Base-by-base conservation (phyloP, 2,113 vertebrate genomes). In the Sylvia atricapilla region DNA sequence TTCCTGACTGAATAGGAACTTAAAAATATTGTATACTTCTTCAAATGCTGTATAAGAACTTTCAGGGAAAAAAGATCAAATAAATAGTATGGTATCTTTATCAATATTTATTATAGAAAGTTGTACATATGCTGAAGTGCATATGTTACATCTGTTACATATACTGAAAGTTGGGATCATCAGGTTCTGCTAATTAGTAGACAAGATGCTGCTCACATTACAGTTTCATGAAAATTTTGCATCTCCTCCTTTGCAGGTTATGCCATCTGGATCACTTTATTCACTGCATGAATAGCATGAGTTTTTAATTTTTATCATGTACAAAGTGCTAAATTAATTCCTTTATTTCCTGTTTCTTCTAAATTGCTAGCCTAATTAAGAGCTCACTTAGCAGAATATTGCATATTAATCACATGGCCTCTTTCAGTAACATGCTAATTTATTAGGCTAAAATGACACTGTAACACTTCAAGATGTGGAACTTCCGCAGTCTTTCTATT, bases 231-330 rank as follows among this genome's bases (percentile, higher is more conserved):
- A 91, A 97, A 96, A 94, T 96, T 97, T 97, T 95, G 76, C 92
- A 85, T 84, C 64, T 90, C 76, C 91, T 59, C 60, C 94, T 97
- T 96, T 97, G 72, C 66, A 96, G 97, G 87, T 97, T 97, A 91
- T 93, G 92, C 96, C 97, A 97, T 97, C 97, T 98, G 98, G 96
- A 90, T 87, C 87, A 94, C 94, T 95, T 94, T 90, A 95, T 97
- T 96, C 75, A 35, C 43, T 91, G 56, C 84, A 94, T 93, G 89
- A 91, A 92, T 93, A 97, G 24, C 56, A 80, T 97, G 95, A 95
- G 96, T 77, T 97, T 95, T 85, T 90, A 95, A 94, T 93, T 95
- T 95, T 96, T 88, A 95, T 93, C 80, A 84, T 94, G 72, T 84
- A 87, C 49, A 85, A 95, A 92, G 74, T 91, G 74, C 93, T 60